Evolutionary conservation across 2,797 vertebrate genomes (phyloP).

Genomic region (Emydoidea blandingii): DNA sequence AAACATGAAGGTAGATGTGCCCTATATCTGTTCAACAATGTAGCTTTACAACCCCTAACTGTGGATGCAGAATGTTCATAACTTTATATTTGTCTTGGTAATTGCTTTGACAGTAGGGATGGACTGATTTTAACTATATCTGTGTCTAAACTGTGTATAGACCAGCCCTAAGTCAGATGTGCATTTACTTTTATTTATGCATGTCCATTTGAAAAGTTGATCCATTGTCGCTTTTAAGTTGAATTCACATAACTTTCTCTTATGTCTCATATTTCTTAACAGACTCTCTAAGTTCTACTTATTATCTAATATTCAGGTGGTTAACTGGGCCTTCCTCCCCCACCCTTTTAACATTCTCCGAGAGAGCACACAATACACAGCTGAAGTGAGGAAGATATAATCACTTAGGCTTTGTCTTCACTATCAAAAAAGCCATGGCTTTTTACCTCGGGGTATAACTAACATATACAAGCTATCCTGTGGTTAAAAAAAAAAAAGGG

Average conservation of each 20-base stretch:
- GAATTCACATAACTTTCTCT: neutral
- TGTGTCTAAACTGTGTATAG: neutral
- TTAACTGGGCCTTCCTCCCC: neutral
- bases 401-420: neutral
- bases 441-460: neutral
- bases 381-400: neutral
- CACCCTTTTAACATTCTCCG: neutral
- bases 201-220: neutral
- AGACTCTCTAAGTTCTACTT: neutral
- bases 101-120: neutral
- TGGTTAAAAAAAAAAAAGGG: too few species aligned
- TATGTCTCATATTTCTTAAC: neutral
- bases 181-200: neutral
- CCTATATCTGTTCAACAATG: neutral
- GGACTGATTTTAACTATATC: neutral
- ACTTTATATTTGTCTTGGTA: neutral
- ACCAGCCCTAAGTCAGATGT: neutral
- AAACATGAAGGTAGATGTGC: neutral
- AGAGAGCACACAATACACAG: neutral
- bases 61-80: neutral
- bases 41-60: neutral
- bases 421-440: neutral
- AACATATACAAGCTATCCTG: neutral
- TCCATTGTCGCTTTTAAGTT: neutral
- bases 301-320: neutral